Conservation (phyloP, 2,797 vertebrate genomes). For the Pantherophis vulpinus region DNA sequence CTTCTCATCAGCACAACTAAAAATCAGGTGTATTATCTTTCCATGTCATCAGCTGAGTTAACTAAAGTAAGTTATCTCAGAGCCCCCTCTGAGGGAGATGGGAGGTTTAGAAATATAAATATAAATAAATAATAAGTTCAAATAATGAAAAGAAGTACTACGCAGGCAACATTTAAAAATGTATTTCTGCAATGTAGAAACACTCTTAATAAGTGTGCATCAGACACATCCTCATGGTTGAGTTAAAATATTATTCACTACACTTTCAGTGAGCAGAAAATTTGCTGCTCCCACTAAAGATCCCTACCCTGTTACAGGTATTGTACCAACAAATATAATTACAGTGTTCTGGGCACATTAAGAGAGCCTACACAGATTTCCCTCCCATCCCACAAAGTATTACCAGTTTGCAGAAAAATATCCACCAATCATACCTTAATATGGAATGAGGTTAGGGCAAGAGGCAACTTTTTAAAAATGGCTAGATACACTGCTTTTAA, state of each 20-base stretch:
- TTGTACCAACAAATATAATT: neutral
- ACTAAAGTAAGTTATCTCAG: slow-evolving; percentile 60
- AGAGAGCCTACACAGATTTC: neutral
- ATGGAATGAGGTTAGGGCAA: neutral
- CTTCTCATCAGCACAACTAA: slow-evolving; percentile 81
- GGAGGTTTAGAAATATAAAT: neutral
- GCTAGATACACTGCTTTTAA: neutral
- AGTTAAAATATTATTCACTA: neutral
- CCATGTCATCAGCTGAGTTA: slow-evolving; percentile 76
- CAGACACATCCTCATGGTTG: neutral
- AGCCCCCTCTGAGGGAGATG: neutral
- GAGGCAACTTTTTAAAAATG: neutral
- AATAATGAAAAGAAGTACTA: neutral
- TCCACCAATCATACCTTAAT: neutral
- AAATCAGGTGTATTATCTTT: slow-evolving; percentile 84
- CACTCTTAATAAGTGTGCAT: neutral
- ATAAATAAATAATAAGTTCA: slow-evolving; percentile 15
- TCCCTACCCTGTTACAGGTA: neutral
- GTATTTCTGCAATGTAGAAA: neutral
- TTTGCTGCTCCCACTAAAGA: neutral
- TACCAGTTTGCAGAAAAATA: neutral
- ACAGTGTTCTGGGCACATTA: neutral
- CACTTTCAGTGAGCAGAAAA: neutral
- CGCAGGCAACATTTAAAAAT: neutral
- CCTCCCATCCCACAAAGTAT: neutral